A percentile compares a stretch with the other conserved stretches of the same genome.
Conservation (phyloP, 2,113 vertebrate genomes). For the Saimiri boliviensis region DNA sequence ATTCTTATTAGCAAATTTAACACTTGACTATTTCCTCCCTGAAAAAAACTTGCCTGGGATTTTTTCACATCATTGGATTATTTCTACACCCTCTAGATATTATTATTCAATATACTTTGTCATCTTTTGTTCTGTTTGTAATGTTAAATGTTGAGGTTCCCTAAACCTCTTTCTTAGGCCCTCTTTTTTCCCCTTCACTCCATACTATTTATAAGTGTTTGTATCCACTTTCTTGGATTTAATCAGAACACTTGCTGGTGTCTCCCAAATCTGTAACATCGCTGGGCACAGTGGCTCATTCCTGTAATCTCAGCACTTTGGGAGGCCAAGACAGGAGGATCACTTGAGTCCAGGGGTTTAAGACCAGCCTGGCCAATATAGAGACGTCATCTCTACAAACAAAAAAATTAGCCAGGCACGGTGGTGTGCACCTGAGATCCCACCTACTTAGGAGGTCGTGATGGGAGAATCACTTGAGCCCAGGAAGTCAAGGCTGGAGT, state of each 20-base stretch:
- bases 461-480: no score
- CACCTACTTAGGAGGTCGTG: no score
- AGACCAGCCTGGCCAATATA: no score
- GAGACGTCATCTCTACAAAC: no score
- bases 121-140: background rate
- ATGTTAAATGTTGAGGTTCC: background rate
- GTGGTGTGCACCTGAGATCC: no score
- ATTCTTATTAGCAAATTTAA: slow-evolving; percentile 46
- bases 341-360: no score
- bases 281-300: no score
- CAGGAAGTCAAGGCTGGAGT: no score
- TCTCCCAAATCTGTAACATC: background rate
- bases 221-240: background rate
- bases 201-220: background rate
- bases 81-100: background rate
- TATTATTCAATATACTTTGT: background rate
- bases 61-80: slow-evolving; percentile 7
- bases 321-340: no score
- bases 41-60: background rate
- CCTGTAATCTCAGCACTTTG: no score
- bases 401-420: no score
- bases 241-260: slow-evolving; percentile 6
- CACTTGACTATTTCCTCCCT: background rate
- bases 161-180: background rate
- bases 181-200: background rate